Percentiles rank a stretch among this genome's conserved stretches.
Conservation (phyloP, 2,797 vertebrate genomes). For the Sciurus vulgaris region DNA sequence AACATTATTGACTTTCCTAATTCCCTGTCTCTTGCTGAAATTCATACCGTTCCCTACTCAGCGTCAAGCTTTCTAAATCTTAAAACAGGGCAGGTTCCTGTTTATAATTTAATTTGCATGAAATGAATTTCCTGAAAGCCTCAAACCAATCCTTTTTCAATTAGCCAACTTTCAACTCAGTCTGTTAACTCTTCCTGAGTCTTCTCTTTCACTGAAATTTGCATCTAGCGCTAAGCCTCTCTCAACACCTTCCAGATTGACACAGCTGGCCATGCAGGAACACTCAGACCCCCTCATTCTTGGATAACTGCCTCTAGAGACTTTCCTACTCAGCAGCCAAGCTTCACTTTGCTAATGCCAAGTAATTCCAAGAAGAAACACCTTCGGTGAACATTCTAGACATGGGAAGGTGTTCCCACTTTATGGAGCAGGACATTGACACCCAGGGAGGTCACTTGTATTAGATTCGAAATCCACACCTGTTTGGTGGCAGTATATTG, state of each 20-base stretch:
- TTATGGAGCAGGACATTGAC: neutral
- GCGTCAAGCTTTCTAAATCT: slow-evolving; percentile 76
- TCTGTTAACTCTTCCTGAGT: slow-evolving; percentile 67
- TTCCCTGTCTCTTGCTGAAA: slow-evolving; percentile 80
- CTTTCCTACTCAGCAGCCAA: neutral
- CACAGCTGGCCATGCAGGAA: slow-evolving; percentile 30
- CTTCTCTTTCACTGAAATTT: slow-evolving; percentile 19
- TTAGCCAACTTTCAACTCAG: slow-evolving; percentile 60
- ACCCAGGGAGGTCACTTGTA: neutral
- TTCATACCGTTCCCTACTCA: slow-evolving; percentile 77
- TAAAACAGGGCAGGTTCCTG: slow-evolving; percentile 73
- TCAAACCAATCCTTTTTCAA: slow-evolving; percentile 66
- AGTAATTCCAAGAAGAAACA: neutral
- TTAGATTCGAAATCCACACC: neutral
- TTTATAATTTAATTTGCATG: slow-evolving; percentile 80
- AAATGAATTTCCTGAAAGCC: slow-evolving; percentile 77
- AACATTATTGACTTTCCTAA: slow-evolving; percentile 75
- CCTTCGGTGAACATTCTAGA: neutral
- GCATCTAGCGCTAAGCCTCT: neutral
- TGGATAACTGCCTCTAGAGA: slow-evolving; percentile 22
- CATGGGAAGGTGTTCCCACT: neutral
- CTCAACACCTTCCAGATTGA: slow-evolving; percentile 37
- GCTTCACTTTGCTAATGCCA: neutral
- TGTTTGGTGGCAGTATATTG: neutral
- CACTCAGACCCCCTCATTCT: neutral